Base-by-base conservation (phyloP, 2,888 invertebrate species). In the Netelia melanura region DNA sequence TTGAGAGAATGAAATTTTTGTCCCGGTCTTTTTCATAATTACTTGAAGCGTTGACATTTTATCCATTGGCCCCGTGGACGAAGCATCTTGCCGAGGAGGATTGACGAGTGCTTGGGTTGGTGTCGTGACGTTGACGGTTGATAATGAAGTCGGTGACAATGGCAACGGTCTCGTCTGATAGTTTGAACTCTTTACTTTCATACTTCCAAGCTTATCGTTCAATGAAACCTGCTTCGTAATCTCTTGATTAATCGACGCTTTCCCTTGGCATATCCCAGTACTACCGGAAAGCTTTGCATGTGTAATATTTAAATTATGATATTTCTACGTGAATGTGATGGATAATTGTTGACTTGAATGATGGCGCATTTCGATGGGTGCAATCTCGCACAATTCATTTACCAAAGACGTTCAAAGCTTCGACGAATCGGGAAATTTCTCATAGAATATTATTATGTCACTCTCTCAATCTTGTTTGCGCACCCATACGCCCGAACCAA, bases 21-120 rank as follows among this genome's bases (percentile, higher is more conserved):
- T 43, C 54, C 9, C 43, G 17, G 14, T 11, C 10, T 48, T 1
- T 11, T 8, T 14, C 38, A 58, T 79, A 79, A 67, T 62, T 87
- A 93, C 93, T 91, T 93, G 93, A 2, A 93, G 89, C 0, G 93
- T 93, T 21, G 93, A 91, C 93, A 93, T 93, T 88, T 93, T 93
- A 48, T 93, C 93, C 64, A 92, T 91, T 52, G 38, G 38, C 38
- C 90, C 89, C 8, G 87, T 68, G 85, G 67, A 58, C 85, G 88
- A 38, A 62, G 81, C 87, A 17, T 90, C 90, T n/a, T 74, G 81
- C 23, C 87, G 14, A 43, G 87, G 17, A 0, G 87, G 17, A 75
- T 87, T 90, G 9, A 81, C 83, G 23, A 90, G 86, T 11, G 89
- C 87, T 76, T 90, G 92, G 70, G 88, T 88, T 11, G 90, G 90